Base-by-base conservation (phyloP, 1,140 invertebrate species). In the Chymomyza costata region DNA sequence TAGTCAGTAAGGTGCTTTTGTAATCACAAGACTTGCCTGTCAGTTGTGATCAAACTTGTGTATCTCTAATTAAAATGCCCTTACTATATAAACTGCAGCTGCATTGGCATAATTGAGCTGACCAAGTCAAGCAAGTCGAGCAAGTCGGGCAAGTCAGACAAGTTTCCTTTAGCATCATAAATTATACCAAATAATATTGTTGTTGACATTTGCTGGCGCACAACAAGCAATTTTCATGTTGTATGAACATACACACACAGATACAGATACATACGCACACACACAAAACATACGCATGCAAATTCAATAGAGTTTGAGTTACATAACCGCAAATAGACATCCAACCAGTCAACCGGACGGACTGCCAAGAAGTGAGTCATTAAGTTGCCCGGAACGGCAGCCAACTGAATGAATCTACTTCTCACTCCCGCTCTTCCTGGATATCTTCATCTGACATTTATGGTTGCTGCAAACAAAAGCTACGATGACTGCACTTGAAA, bases 391-490 rank as follows among this genome's bases (percentile, higher is more conserved):
- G 37, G 19, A 34, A 32, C 10, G 28, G 34, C 18, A 25, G 13
- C 32, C 6, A 28, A 13, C 18, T 37, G n/a, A 1, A 18, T 28
- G 5, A 6, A 28, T 28, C n/a, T n/a, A n/a, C n/a, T n/a, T n/a
- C n/a, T n/a, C n/a, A n/a, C n/a, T n/a, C n/a, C n/a, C n/a, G n/a
- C n/a, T n/a, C 14, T 19, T n/a, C 39, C 13, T 16, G 7, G 16
- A 1, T 11, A n/a, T 16, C 3, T 38, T 8, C 5, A 52, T 31
- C 57, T 47, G 54, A 64, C 62, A 50, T 66, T 71, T 78, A 76
- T 76, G 66, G 78, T 63, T 78, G 62, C 66, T 50, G 67, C 71
- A 76, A 76, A 71, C 62, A 76, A 76, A 66, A 69, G 70, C 56
- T 59, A 53, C 59, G 51, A 73, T 64, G 60, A 44, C 64, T 76